A percentile compares a stretch with the other conserved stretches of the same genome.
Evolutionary conservation across 2,888 invertebrate species (phyloP).

Genomic region (Hydraecia micacea): DNA sequence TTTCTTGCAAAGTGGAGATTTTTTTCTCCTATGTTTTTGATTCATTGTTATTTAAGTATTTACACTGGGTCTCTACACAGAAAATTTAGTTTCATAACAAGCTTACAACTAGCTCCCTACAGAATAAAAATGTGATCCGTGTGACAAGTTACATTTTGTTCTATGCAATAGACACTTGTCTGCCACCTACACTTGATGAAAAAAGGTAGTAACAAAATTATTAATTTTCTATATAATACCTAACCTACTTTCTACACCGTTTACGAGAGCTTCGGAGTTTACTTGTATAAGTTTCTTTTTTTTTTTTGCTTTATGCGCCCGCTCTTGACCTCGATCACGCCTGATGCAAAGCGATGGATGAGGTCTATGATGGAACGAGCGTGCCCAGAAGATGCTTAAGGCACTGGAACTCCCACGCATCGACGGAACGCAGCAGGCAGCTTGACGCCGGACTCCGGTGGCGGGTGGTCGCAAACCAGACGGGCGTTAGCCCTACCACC

Average conservation of each 20-base stretch:
- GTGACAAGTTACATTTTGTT: constrained; percentile 16
- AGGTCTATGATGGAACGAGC: no score
- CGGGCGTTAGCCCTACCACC: no score
- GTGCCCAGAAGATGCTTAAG: no score
- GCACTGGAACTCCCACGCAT: no score
- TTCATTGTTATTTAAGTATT: constrained; percentile 54
- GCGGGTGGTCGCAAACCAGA: no score
- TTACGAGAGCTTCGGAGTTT: background rate
- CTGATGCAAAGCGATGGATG: no score
- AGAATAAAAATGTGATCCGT: background rate
- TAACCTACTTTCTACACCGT: background rate
- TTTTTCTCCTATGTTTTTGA: constrained; percentile 55
- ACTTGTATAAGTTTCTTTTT: no score
- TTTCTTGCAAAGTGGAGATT: constrained; percentile 46
- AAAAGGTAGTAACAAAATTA: constrained; percentile 1
- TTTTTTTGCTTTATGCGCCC: no score
- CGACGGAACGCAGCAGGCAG: no score
- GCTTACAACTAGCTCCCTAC: background rate
- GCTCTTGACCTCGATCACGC: no score
- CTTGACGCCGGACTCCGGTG: no score
- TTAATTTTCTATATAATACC: no score
- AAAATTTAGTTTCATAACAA: constrained; percentile 36
- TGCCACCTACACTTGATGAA: background rate
- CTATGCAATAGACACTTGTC: background rate
- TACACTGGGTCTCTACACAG: constrained; percentile 22